Base-by-base conservation (phyloP, 1,140 invertebrate species). In the Archivesica marissinica region DNA sequence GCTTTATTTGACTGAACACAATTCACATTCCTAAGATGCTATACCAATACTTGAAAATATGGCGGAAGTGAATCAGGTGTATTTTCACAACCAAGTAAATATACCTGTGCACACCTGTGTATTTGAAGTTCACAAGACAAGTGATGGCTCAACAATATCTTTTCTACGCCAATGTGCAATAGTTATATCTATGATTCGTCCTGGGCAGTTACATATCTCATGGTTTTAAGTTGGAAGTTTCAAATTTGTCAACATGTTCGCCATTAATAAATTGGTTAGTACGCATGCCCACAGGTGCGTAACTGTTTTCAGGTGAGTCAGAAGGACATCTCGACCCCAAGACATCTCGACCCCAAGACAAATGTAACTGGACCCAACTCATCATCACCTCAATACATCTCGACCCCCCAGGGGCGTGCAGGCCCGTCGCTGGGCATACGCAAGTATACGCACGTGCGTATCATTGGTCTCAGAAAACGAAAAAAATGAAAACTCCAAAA, bases 201-300 rank as follows among this genome's bases (percentile, higher is more conserved):
- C 15, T 4, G 13, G 23, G 17, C 25, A 0, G 13, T 79, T 79
- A 61, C 56, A 64, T 79, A 44, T 11, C 59, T 44, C 66, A 33
- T 33, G 35, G 15, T 23, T 76, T 76, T 76, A 76, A 2, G 74
- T 61, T 33, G 59, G 59, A 61, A 28, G 30, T 38, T 61, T 61
- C 38, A 68, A 75, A 83, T 66, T 59, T 83, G 80, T 83, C 38
- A 83, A 83, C 80, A 83, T 83, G 47, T 59, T 83, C 80, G 80
- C 80, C 80, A 83, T 83, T 83, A 47, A 75, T 72, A 75, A 38
- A 59, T n/a, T 20, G 23, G 13, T 39, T 20, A 64, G 17, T 75
- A 39, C 80, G 70, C 80, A 83, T 83, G 80, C 70, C 35, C 52
- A 61, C 68, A 75, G 70, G 68, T 74, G 70, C 15, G n/a, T 64